Evolutionary conservation across 2,797 vertebrate genomes (phyloP).

Genomic region (Scolopax rusticola): DNA sequence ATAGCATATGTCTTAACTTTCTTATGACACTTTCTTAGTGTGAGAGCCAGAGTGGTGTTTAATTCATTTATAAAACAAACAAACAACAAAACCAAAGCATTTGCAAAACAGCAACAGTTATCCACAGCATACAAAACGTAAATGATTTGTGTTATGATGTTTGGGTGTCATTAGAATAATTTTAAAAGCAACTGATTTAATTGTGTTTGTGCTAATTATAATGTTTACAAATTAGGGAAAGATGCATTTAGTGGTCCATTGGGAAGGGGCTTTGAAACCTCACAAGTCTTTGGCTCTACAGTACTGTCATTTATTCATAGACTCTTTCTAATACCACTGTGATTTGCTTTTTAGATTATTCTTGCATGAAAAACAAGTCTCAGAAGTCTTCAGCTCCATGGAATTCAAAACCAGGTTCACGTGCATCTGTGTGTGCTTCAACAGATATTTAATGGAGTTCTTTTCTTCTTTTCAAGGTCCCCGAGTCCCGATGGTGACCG

Average conservation of each 20-base stretch:
- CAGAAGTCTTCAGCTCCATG: neutral
- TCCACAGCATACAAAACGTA: neutral
- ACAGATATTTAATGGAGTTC: neutral
- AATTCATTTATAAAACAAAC: neutral
- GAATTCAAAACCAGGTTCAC: neutral
- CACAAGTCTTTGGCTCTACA: neutral
- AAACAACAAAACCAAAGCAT: neutral
- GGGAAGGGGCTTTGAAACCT: conserved; percentile 45
- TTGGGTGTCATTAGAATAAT: neutral
- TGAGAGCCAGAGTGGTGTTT: conserved; percentile 7
- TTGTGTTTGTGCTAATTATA: conserved; percentile 49
- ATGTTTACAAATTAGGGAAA: conserved; percentile 48
- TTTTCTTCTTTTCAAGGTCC: conserved; percentile 75
- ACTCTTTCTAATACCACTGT: conserved; percentile 37
- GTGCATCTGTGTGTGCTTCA: neutral
- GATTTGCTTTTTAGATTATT: conserved; percentile 52
- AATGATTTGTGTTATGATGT: conserved; percentile 1
- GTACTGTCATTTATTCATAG: conserved; percentile 51
- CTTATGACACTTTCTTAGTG: neutral
- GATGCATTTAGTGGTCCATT: neutral
- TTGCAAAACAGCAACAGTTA: neutral
- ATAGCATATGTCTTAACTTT: neutral
- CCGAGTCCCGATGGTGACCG: conserved; percentile 80
- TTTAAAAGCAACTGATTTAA: conserved; percentile 27
- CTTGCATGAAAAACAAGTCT: neutral